Base-by-base conservation (phyloP, 1,140 invertebrate species). In the Drosophila sechellia region DNA sequence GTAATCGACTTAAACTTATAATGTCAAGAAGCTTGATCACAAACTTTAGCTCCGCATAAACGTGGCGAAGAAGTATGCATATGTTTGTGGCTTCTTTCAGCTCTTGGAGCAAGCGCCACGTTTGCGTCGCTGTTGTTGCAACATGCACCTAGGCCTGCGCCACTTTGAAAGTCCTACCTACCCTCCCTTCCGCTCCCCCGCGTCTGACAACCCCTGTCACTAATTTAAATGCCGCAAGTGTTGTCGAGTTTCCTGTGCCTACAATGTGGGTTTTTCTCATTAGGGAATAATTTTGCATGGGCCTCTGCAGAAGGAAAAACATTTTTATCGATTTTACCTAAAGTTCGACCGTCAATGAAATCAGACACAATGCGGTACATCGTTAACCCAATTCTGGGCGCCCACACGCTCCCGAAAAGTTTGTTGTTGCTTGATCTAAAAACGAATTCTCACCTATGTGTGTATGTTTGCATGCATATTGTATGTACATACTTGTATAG, bases 181-280 rank as follows among this genome's bases (percentile, higher is more conserved):
- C 31, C 25, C 27, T 15, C 6, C 27, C 11, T 13, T 45, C 1
- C 11, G 5, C 4, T 11, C 10, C n/a, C 31, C n/a, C 13, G 20
- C n/a, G 5, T 40, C n/a, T 15, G 13, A 4, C 54, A 34, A 35
- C 39, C 60, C 22, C 39, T 55, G 61, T 55, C 79, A 72, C 83
- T 81, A 78, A 86, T 86, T 80, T 79, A 69, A 87, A 87, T 86
- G 81, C 75, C 69, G 81, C 81, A 83, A 86, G 81, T 86, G 81
- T 87, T 81, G 83, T 71, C 61, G 61, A 68, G 75, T 69, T 86
- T 87, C 81, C 81, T 86, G 83, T 87, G 75, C 22, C 48, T 15
- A 34, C 42, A 12, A 20, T 34, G 72, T 50, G 40, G 42, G 35
- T 31, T 54, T 55, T 74, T 50, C 83, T 86, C 83, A 86, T 86